Conservation (phyloP, 2,113 vertebrate genomes). For the Elaphurus davidianus region DNA sequence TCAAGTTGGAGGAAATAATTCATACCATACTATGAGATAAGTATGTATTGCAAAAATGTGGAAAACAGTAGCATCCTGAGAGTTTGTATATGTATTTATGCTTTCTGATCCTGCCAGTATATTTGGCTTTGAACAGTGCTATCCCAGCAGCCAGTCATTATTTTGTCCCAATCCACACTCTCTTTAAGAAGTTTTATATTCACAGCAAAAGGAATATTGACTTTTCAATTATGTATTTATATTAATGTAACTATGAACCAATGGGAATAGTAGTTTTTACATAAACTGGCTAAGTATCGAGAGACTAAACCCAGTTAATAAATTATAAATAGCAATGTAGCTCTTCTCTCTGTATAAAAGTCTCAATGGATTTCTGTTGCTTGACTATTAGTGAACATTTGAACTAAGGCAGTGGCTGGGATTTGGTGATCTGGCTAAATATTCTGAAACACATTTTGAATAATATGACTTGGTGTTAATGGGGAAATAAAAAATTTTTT, state of each 20-base stretch:
- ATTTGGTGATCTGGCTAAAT: constrained; percentile 19
- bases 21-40: constrained; percentile 27
- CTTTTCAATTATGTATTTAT: constrained; percentile 60
- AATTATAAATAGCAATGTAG: constrained; percentile 11
- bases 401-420: neutral
- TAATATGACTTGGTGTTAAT: constrained; percentile 45
- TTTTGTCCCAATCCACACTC: neutral
- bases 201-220: constrained; percentile 45
- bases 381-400: constrained; percentile 37
- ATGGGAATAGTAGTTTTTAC: constrained; percentile 36
- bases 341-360: constrained; percentile 23
- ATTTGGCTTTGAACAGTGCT: constrained; percentile 8
- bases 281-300: constrained; percentile 26
- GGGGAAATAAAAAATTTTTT: constrained; percentile 62
- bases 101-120: neutral
- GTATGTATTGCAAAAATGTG: neutral
- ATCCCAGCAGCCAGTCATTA: neutral
- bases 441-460: constrained; percentile 59
- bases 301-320: constrained; percentile 51
- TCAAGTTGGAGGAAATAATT: constrained; percentile 13
- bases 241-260: constrained; percentile 54
- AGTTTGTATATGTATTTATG: neutral
- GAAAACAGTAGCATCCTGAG: neutral
- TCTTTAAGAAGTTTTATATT: constrained; percentile 30
- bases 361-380: constrained; percentile 42